These are phyloP conservation scores for Phymanthus crucifer DNA, from an alignment of 92 coral and sea anemone genomes.

Conservation along the genomic window DNA sequence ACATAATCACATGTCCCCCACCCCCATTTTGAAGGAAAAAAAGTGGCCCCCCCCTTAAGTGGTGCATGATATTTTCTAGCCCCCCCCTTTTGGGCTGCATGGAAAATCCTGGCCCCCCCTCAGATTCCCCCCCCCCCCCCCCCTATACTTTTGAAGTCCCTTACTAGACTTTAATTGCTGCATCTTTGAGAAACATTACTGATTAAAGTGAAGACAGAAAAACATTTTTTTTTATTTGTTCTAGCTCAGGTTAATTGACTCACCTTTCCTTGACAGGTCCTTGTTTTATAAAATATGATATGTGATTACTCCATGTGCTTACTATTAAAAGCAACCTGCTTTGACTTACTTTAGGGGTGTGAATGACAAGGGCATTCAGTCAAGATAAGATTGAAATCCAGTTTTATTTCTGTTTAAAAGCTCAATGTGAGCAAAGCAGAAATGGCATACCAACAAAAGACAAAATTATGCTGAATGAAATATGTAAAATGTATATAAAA, in stretches of 20 bases:
- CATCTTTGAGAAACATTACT: background rate
- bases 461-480: background rate
- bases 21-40: no score
- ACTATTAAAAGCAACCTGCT: constrained; percentile 4
- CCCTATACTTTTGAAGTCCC: no score
- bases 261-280: constrained; percentile 12
- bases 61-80: no score
- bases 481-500: background rate
- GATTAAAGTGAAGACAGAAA: background rate
- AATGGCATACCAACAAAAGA: background rate
- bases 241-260: constrained; percentile 1
- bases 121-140: no score
- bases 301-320: background rate
- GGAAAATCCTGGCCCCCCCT: no score
- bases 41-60: no score
- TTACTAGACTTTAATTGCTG: background rate
- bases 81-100: no score
- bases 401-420: constrained; percentile 4
- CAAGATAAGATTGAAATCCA: constrained; percentile 4
- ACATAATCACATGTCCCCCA: no score
- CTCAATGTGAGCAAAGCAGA: background rate
- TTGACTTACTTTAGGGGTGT: constrained; percentile 7
- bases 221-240: background rate
- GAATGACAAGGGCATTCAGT: constrained; percentile 10
- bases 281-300: background rate